phyloP scores from a whole-genome alignment of 2,797 vertebrate species.

The Pantherophis alleghaniensis region DNA sequence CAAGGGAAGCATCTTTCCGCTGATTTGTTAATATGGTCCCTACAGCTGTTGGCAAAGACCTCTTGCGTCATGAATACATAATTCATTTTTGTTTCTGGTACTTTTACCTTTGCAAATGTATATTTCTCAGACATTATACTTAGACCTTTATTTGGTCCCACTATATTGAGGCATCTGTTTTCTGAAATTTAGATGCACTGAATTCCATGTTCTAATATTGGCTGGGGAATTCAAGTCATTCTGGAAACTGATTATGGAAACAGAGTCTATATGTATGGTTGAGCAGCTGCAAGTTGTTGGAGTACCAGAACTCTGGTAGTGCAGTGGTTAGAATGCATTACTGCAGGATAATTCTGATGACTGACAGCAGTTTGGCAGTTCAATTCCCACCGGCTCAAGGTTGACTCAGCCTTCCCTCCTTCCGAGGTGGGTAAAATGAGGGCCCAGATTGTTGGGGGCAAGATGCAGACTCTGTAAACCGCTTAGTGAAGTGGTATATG shows the following conservation, averaged over 20 bases:
- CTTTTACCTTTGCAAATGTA: not conserved
- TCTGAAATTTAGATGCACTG: not conserved
- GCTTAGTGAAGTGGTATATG: not conserved
- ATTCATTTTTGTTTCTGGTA: not conserved
- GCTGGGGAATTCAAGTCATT: not conserved
- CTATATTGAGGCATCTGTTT: not conserved
- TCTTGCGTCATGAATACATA: not conserved
- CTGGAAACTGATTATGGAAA: not conserved
- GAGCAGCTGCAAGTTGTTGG: not conserved
- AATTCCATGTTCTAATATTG: not conserved
- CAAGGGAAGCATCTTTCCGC: not conserved
- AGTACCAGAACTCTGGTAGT: not conserved
- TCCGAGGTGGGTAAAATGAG: not conserved
- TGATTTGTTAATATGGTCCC: not conserved
- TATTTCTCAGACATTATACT: slow-evolving; percentile 8
- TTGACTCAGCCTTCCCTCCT: not conserved
- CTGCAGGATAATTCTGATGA: not conserved
- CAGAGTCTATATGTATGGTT: not conserved
- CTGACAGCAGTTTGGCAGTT: not conserved
- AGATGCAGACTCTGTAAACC: not conserved
- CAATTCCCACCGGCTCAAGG: not conserved
- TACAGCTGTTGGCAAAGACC: not conserved
- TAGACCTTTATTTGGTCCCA: not conserved
- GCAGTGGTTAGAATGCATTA: not conserved
- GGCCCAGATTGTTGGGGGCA: not conserved